Evolutionary conservation across 2,888 invertebrate species (phyloP).

Genomic region (Torymus aiolomorphi): DNA sequence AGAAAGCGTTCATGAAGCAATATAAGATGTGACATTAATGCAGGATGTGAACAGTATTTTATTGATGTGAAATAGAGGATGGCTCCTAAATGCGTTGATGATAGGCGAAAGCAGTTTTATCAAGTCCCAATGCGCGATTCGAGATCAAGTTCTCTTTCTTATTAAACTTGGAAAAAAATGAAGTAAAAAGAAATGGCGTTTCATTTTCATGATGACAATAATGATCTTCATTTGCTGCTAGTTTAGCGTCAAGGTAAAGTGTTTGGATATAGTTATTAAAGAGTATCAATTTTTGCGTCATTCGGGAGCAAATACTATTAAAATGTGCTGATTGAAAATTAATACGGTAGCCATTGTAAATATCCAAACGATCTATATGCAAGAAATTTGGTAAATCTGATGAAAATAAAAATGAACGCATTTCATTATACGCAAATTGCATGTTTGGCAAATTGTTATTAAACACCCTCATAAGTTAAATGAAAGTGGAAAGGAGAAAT

Average conservation of each 20-base stretch:
- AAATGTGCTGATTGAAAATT: slow-evolving; percentile 1
- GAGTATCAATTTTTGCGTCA: slow-evolving; percentile 21
- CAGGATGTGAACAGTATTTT: slow-evolving; percentile 21
- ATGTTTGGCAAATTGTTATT: too few relatives aligned
- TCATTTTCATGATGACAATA: slow-evolving; percentile 74
- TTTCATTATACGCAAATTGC: too few relatives aligned
- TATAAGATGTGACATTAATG: slow-evolving; percentile 30
- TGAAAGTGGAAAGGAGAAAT: not conserved
- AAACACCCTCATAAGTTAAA: too few relatives aligned
- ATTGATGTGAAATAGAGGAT: slow-evolving; percentile 18
- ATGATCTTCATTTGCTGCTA: slow-evolving; percentile 66
- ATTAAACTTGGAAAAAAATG: not conserved
- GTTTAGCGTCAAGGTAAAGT: slow-evolving; percentile 22
- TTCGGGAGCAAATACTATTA: not conserved
- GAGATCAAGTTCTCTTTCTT: slow-evolving; percentile 8
- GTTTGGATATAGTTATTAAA: slow-evolving; percentile 17
- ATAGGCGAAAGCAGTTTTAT: slow-evolving; percentile 43
- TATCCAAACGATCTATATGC: slow-evolving; percentile 14
- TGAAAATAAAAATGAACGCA: too few relatives aligned
- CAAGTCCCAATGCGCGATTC: slow-evolving; percentile 28
- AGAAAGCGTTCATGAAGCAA: slow-evolving; percentile 46
- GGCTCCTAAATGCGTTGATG: slow-evolving; percentile 23
- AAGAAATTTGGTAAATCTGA: too few relatives aligned
- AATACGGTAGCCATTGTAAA: slow-evolving; percentile 32
- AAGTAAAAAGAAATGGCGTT: slow-evolving; percentile 62